Percentiles rank a stretch among this genome's conserved stretches.
Conservation (phyloP, 2,888 invertebrate genomes). For the Blastobasis adustella region DNA sequence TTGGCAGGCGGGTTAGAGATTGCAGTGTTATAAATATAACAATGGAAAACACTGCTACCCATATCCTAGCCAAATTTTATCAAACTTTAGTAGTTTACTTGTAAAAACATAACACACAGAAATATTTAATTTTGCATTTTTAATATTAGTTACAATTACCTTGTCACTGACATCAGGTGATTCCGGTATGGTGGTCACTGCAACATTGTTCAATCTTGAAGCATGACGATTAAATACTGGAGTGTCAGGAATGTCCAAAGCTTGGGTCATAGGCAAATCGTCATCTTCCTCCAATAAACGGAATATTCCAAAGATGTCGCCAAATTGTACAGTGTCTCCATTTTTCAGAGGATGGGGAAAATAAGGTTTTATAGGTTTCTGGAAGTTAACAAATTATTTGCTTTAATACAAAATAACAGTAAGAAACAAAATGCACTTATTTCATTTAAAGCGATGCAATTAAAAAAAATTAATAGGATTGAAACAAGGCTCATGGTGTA, state of each 20-base stretch:
- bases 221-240: slow-evolving; percentile 31
- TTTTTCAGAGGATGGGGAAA: slow-evolving; percentile 47
- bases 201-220: slow-evolving; percentile 30
- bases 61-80: no score
- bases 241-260: slow-evolving; percentile 52
- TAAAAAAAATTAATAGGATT: no score
- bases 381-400: slow-evolving; percentile 15
- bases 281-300: slow-evolving; percentile 46
- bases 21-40: no score
- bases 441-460: no score
- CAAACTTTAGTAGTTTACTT: not conserved
- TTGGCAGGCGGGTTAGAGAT: no score
- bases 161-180: slow-evolving; percentile 62
- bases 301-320: slow-evolving; percentile 57
- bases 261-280: slow-evolving; percentile 59
- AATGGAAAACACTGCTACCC: no score
- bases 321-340: slow-evolving; percentile 61
- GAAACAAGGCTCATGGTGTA: no score
- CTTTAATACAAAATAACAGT: no score
- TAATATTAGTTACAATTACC: slow-evolving; percentile 25
- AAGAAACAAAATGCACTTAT: no score
- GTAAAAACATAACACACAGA: not conserved
- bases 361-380: slow-evolving; percentile 53
- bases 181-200: slow-evolving; percentile 47
- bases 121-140: not conserved